Conservation (phyloP, 2,797 vertebrate species). For the Garrulus glandarius region DNA sequence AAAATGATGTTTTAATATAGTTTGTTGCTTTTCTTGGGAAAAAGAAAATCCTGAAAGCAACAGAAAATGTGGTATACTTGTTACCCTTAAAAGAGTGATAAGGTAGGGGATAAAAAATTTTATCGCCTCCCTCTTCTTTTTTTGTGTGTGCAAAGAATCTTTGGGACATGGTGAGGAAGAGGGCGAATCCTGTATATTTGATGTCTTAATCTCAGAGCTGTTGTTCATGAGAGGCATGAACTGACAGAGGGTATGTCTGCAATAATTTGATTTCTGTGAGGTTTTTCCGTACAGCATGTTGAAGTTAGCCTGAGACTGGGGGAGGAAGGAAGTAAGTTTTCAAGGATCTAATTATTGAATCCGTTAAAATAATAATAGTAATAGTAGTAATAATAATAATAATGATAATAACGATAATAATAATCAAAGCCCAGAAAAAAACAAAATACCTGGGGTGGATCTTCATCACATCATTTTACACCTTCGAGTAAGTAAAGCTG, state of each 20-base stretch:
- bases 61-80: not conserved
- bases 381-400: not conserved
- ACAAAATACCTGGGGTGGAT: not conserved
- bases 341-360: not conserved
- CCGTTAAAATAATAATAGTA: not conserved
- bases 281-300: not conserved
- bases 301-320: not conserved
- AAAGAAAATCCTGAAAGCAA: not conserved
- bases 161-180: not conserved
- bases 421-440: not conserved
- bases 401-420: not conserved
- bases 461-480: not conserved
- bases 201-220: not conserved
- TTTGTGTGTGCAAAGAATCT: not conserved
- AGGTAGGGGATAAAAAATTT: not conserved
- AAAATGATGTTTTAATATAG: not conserved
- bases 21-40: not conserved
- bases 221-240: not conserved
- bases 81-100: not conserved
- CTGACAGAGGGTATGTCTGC: not conserved
- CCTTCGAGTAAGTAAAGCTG: not conserved
- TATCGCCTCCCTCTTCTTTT: rapidly evolving
- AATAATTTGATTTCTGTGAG: not conserved
- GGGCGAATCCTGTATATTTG: not conserved
- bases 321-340: not conserved